Percentiles rank a stretch among this genome's conserved stretches.
Conservation (phyloP, 2,113 vertebrate species). For the Microcebus ravelobensis region DNA sequence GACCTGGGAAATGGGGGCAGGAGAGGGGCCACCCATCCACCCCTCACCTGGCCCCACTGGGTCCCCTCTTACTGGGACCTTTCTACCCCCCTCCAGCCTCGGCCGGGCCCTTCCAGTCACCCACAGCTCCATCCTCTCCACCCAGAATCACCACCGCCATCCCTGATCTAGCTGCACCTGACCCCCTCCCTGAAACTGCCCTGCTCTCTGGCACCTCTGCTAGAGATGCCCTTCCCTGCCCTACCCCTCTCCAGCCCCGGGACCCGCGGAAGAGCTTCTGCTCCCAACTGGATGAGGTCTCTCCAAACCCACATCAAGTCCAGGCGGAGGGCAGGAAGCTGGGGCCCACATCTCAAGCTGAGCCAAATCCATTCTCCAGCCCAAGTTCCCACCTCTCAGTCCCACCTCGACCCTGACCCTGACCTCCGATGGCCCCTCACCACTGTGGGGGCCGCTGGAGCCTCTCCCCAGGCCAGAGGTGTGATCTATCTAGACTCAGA, state of each 20-base stretch:
- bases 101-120: neutral
- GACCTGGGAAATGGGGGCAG: neutral
- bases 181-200: neutral
- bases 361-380: neutral
- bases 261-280: neutral
- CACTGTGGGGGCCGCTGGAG: neutral
- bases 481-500: neutral
- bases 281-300: neutral
- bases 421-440: neutral
- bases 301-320: neutral
- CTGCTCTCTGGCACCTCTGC: neutral
- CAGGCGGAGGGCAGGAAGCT: neutral
- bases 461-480: neutral
- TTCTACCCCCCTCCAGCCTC: neutral
- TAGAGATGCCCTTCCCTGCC: neutral
- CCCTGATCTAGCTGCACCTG: neutral
- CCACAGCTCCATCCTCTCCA: neutral
- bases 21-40: neutral
- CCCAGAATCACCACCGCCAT: neutral
- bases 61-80: neutral
- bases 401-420: neutral
- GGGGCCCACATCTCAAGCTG: neutral
- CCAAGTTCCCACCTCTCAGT: neutral
- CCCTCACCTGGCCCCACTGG: neutral
- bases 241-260: neutral